Evolutionary conservation across 1,140 invertebrate species (phyloP).

Genomic region (Thalassaphorura encarpata): DNA sequence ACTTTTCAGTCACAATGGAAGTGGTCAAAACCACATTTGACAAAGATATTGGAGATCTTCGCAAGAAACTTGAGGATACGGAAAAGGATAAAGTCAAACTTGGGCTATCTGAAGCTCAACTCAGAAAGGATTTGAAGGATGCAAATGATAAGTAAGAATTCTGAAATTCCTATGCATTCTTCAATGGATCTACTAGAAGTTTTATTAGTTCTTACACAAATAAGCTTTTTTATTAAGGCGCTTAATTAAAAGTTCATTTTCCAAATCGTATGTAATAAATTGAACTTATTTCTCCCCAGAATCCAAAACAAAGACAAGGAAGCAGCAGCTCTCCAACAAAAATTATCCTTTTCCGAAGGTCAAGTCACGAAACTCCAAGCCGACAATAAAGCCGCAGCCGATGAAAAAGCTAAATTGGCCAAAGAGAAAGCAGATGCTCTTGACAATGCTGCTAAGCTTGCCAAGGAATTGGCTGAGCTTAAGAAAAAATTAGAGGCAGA

Average conservation of each 20-base stretch:
- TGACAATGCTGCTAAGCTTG: background rate
- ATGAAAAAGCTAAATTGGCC: background rate
- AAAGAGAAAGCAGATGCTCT: background rate
- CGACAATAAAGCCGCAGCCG: background rate
- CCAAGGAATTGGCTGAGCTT: background rate
- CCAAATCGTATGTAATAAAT: too few relatives aligned
- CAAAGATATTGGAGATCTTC: background rate
- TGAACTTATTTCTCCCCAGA: background rate
- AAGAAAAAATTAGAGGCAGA: background rate
- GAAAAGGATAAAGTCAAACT: slow-evolving; percentile 12
- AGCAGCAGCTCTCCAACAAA: background rate
- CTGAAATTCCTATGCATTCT: background rate
- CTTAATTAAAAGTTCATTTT: too few relatives aligned
- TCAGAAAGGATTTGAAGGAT: slow-evolving; percentile 7
- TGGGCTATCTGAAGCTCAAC: background rate
- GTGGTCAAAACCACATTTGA: slow-evolving; percentile 3
- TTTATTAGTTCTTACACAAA: too few relatives aligned
- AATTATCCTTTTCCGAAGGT: background rate
- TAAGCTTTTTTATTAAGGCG: background rate
- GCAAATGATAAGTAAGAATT: slow-evolving; percentile 8
- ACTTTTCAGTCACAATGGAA: background rate
- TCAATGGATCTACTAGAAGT: too few relatives aligned
- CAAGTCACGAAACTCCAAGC: background rate
- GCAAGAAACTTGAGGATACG: slow-evolving; percentile 2
- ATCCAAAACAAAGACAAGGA: background rate